Percentiles rank a stretch among this genome's conserved stretches.
phyloP scores from a whole-genome alignment of 2,888 invertebrate genomes.

The Axea sp. region DNA sequence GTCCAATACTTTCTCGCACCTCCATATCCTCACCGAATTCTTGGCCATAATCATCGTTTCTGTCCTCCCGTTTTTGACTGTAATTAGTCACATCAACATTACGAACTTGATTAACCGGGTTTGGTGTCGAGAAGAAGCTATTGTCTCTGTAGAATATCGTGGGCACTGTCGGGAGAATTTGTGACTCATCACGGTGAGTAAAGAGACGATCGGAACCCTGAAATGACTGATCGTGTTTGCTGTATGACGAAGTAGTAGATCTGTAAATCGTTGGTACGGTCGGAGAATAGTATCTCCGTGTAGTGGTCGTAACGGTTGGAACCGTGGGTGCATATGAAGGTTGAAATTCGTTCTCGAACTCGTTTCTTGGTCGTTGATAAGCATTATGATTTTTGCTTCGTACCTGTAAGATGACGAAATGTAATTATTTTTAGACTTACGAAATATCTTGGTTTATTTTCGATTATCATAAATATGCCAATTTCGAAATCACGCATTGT shows the following conservation, averaged over 20 bases:
- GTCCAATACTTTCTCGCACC: conserved; percentile 64
- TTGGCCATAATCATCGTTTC: conserved; percentile 41
- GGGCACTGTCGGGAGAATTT: conserved; percentile 43
- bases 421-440: neutral
- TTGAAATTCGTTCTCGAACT: conserved; percentile 66
- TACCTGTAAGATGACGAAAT: conserved; percentile 14
- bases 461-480: neutral
- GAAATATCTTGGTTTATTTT: too few species aligned
- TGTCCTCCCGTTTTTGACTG: conserved; percentile 48
- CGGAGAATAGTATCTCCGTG: conserved; percentile 73
- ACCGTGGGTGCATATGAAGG: conserved; percentile 75
- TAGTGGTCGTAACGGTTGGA: conserved; percentile 75
- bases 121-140: conserved; percentile 37
- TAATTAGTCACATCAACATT: conserved; percentile 54
- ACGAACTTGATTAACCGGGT: conserved; percentile 39
- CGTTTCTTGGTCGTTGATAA: conserved; percentile 39
- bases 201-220: conserved; percentile 72
- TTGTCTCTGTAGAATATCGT: conserved; percentile 42
- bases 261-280: conserved; percentile 72
- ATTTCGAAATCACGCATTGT: too few species aligned
- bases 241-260: conserved; percentile 68
- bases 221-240: conserved; percentile 68
- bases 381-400: conserved; percentile 12
- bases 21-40: conserved; percentile 62
- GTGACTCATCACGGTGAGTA: conserved; percentile 63